Base-by-base conservation (phyloP, 2,888 invertebrate genomes). In the Selenia dentaria region DNA sequence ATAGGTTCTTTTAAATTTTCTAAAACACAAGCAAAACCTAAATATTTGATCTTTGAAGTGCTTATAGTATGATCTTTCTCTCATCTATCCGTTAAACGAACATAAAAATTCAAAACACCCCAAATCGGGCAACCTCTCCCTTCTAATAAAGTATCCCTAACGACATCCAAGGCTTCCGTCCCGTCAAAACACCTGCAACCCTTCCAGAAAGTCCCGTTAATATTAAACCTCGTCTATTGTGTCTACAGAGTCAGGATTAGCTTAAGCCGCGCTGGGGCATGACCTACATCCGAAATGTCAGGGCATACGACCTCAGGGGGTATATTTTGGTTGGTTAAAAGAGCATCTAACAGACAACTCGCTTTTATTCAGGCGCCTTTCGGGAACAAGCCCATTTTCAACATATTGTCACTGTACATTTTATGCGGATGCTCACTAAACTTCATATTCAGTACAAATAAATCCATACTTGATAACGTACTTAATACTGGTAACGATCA, bases 221-320 rank as follows among this genome's bases (percentile, higher is more conserved):
- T 64, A 67, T 63, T 60, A 69, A 69, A 64, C 51, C 61, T 41
- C 59, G 52, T 52, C 57, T 55, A 57, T 68, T 65, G 56, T 59
- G 54, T 43, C 52, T 48, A 47, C 49, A 28, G 26, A 62, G 61
- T 62, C 61, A 60, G 70, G 67, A 67, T 72, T 67, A 71, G 55
- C 54, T 33, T 57, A 62, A 64, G 59, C 56, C 60, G 40, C 39
- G 36, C 40, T 40, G 45, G 40, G 62, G 57, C 37, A 41, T 62
- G 72, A 74, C 77, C 77, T 65, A 65, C 65, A 74, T 76, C 52
- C 57, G 51, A 70, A 73, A 67, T 71, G 70, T 60, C 67, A 67
- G 57, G 51, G 39, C 41, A 40, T 62, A 43, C 59, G 57, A 64
- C 67, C 66, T 64, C 50, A 53, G 48, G 52, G 29, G 40, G 39